phyloP scores from a whole-genome alignment of 2,888 invertebrate species.

The Labia minor region DNA sequence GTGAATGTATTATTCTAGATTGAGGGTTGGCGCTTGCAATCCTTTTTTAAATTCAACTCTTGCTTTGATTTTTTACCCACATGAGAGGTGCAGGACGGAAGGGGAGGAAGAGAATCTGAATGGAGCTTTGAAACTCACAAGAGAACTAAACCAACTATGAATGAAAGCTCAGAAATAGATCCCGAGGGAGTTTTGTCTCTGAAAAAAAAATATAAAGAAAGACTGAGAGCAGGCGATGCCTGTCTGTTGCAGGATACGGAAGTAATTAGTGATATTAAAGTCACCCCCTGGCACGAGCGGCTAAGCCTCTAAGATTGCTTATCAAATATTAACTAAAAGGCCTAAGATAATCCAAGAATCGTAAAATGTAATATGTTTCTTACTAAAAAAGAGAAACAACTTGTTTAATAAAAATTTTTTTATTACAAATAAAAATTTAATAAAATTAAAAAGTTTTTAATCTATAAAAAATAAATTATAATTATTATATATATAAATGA shows the following conservation, averaged over 20 bases:
- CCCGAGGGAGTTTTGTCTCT: neutral
- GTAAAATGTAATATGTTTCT: too few relatives aligned
- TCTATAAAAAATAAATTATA: too few relatives aligned
- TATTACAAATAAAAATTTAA: too few relatives aligned
- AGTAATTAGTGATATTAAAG: conserved; percentile 5
- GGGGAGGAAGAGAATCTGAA: too few relatives aligned
- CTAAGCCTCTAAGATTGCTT: neutral
- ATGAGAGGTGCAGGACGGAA: too few relatives aligned
- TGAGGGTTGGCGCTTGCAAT: neutral
- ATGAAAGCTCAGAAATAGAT: conserved; percentile 2
- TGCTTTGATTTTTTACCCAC: neutral
- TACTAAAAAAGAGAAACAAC: too few relatives aligned
- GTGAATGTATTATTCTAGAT: too few relatives aligned
- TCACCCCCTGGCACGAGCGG: neutral
- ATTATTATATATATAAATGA: too few relatives aligned
- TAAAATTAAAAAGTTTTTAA: too few relatives aligned
- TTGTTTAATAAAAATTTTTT: too few relatives aligned
- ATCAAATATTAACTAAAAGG: neutral
- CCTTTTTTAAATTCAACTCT: neutral
- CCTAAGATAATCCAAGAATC: too few relatives aligned
- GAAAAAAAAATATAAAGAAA: neutral
- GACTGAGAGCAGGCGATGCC: neutral
- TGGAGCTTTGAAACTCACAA: neutral
- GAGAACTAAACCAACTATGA: conserved; percentile 3
- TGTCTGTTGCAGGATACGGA: neutral